Percentiles rank a stretch among this genome's conserved stretches.
Conservation (phyloP, 2,797 vertebrate genomes). For the Enteromius afrohamiltoni region DNA sequence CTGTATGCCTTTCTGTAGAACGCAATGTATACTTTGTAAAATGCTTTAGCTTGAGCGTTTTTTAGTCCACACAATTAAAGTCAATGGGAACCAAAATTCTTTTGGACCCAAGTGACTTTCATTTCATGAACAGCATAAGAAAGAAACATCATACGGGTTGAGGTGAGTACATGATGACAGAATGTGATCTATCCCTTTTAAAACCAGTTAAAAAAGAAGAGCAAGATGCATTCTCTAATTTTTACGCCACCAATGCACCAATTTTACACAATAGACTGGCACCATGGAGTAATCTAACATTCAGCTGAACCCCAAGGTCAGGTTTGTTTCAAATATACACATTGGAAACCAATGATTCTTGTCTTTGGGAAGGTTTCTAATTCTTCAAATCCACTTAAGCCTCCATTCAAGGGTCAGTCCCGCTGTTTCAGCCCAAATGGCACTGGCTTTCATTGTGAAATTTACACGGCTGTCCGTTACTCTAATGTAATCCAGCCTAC, state of each 20-base stretch:
- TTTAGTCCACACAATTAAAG: neutral
- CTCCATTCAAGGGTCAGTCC: slow-evolving; percentile 24
- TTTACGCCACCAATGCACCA: neutral
- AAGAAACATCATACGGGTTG: neutral
- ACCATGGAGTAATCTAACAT: slow-evolving; percentile 2
- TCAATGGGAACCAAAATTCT: neutral
- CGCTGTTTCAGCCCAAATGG: slow-evolving; percentile 25
- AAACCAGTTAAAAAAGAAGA: neutral
- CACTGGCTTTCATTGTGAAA: slow-evolving; percentile 3
- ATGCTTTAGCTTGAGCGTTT: neutral
- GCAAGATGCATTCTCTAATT: neutral
- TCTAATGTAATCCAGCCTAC: neutral
- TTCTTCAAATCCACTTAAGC: neutral
- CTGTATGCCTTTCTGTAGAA: neutral
- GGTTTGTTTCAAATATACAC: neutral
- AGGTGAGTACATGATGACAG: neutral
- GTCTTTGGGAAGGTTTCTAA: neutral
- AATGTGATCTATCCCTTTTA: neutral
- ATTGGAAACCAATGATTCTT: slow-evolving; percentile 9
- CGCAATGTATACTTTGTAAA: neutral
- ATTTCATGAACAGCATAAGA: neutral
- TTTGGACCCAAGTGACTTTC: neutral
- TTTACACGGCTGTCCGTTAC: neutral
- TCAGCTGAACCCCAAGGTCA: neutral
- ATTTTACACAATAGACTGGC: neutral